A percentile compares a stretch with the other conserved stretches of the same genome.
phyloP scores from a whole-genome alignment of 2,888 invertebrate genomes.

The Stenchaetothrips biformis region DNA sequence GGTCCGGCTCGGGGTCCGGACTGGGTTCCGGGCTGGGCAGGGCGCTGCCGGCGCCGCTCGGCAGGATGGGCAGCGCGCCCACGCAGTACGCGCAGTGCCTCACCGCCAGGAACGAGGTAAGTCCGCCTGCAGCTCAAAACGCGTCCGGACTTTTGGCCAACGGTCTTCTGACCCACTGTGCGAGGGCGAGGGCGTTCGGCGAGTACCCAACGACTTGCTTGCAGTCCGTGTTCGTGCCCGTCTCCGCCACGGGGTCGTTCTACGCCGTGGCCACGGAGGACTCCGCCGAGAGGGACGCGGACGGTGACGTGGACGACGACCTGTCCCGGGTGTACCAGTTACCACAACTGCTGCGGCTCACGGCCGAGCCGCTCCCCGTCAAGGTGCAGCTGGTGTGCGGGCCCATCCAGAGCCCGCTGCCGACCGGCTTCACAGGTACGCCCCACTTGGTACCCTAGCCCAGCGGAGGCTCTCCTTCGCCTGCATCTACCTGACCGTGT shows the following conservation, averaged over 20 bases:
- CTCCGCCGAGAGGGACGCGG: conserved; percentile 40
- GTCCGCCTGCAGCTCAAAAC: conserved; percentile 4
- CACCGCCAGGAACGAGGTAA: conserved; percentile 47
- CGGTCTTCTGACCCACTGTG: background rate
- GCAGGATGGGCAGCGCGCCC: conserved; percentile 38
- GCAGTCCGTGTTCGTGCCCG: conserved; percentile 49
- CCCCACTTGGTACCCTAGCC: background rate
- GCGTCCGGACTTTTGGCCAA: background rate
- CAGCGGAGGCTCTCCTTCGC: background rate
- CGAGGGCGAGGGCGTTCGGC: background rate
- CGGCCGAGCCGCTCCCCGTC: conserved; percentile 49
- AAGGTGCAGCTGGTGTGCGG: conserved; percentile 50
- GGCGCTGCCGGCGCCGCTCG: background rate
- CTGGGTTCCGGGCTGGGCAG: background rate
- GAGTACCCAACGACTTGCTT: background rate
- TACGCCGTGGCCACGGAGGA: conserved; percentile 51
- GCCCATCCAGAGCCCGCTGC: conserved; percentile 25
- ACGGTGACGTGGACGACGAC: conserved; percentile 43
- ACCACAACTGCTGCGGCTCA: conserved; percentile 47
- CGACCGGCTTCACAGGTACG: conserved; percentile 45
- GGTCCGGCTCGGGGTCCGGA: background rate
- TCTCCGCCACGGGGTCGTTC: conserved; percentile 51
- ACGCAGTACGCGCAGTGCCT: conserved; percentile 52
- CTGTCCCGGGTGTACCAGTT: conserved; percentile 49
- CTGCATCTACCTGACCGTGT: background rate